Conservation (phyloP, 2,888 invertebrate genomes). For the Limulus polyphemus region DNA sequence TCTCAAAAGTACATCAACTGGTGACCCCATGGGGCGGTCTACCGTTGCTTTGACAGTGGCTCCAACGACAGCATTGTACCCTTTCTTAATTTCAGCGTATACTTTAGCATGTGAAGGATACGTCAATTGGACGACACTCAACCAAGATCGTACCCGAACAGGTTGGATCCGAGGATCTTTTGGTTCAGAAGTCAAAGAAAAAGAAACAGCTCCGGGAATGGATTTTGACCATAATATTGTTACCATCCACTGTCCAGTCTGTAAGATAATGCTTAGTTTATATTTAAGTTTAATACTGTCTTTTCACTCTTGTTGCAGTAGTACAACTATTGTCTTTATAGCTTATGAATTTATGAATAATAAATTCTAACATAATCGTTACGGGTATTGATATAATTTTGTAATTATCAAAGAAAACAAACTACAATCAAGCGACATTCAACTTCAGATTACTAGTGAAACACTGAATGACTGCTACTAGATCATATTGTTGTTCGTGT, state of each 20-base stretch:
- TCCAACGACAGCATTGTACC: constrained; percentile 26
- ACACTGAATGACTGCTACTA: no score
- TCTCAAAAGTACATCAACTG: constrained; percentile 23
- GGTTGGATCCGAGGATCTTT: constrained; percentile 38
- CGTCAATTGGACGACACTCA: constrained; percentile 25
- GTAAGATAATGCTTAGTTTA: constrained; percentile 20
- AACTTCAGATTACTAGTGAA: no score
- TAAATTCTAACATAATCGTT: no score
- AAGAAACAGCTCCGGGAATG: constrained; percentile 48
- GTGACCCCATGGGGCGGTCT: constrained; percentile 26
- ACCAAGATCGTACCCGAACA: constrained; percentile 42
- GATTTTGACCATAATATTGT: constrained; percentile 46
- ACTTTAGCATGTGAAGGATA: constrained; percentile 27
- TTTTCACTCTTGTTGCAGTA: no score
- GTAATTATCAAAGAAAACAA: no score
- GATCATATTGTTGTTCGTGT: no score
- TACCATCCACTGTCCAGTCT: constrained; percentile 49
- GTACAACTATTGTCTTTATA: no score
- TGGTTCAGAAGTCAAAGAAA: constrained; percentile 49
- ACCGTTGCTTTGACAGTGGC: constrained; percentile 26
- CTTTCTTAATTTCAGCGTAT: constrained; percentile 28
- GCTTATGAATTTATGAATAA: no score
- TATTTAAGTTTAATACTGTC: not conserved
- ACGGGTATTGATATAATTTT: no score
- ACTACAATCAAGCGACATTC: no score